A percentile compares a stretch with the other conserved stretches of the same genome.
phyloP scores from a whole-genome alignment of 2,888 invertebrate genomes.

The Apamea sordens region DNA sequence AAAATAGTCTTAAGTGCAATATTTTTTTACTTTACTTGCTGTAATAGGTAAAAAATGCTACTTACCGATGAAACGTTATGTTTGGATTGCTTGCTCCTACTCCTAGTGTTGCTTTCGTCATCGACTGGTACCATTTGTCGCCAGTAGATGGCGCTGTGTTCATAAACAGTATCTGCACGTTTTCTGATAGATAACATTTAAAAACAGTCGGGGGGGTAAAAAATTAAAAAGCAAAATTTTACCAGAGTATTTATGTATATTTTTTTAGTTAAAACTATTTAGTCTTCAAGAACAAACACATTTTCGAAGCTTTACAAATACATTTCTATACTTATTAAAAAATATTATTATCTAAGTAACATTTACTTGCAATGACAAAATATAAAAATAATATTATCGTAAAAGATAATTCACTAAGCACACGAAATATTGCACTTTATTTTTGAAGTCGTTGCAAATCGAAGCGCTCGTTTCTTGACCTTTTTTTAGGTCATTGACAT shows the following conservation, averaged over 20 bases:
- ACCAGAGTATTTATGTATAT: conserved; percentile 81
- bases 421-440: conserved; percentile 58
- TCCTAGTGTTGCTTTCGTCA: too few species aligned
- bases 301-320: conserved; percentile 45
- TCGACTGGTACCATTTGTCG: background rate
- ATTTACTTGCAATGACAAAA: conserved; percentile 59
- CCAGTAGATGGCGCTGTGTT: background rate
- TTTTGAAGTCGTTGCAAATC: conserved; percentile 5
- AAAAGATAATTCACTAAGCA: conserved; percentile 44
- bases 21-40: too few species aligned
- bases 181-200: background rate
- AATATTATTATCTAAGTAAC: conserved; percentile 50
- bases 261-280: conserved; percentile 75
- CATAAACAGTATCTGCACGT: background rate
- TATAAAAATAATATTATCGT: conserved; percentile 56
- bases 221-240: conserved; percentile 62
- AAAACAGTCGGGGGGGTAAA: too few species aligned
- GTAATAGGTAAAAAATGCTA: too few species aligned
- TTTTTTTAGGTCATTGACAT: background rate
- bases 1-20: too few species aligned
- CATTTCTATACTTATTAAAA: conserved; percentile 38
- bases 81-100: too few species aligned
- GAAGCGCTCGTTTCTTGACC: background rate
- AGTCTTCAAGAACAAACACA: conserved; percentile 82
- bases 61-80: too few species aligned